Percentiles rank a stretch among this genome's conserved stretches.
phyloP scores from a whole-genome alignment of 2,113 vertebrate species.

The Charadrius vociferus region DNA sequence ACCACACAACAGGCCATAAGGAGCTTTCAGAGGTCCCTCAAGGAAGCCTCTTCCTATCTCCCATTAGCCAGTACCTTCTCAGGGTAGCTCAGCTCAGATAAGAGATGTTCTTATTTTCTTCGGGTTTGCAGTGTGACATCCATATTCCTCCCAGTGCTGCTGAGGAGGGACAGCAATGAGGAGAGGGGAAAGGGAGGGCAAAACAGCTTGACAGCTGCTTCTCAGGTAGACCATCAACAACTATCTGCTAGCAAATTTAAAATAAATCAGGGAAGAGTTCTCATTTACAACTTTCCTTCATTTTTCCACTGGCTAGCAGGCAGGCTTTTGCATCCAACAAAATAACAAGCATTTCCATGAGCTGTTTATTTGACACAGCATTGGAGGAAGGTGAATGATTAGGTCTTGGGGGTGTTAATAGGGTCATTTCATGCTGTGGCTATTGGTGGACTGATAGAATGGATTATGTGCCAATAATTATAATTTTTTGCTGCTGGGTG shows the following conservation, averaged over 20 bases:
- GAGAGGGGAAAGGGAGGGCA: not conserved
- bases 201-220: slow-evolving; percentile 24
- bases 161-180: not conserved
- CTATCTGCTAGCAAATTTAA: not conserved
- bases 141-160: not conserved
- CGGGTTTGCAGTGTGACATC: not conserved
- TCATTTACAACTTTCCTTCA: not conserved
- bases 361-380: not conserved
- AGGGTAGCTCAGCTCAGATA: slow-evolving; percentile 49
- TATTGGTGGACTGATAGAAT: slow-evolving; percentile 42
- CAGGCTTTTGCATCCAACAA: not conserved
- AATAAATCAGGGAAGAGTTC: not conserved
- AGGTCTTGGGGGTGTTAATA: slow-evolving; percentile 1
- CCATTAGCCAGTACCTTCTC: slow-evolving; percentile 65
- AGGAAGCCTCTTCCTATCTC: slow-evolving; percentile 37
- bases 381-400: slow-evolving; percentile 10
- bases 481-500: slow-evolving; percentile 2
- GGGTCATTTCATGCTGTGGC: slow-evolving; percentile 37
- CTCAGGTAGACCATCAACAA: not conserved
- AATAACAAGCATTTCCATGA: slow-evolving; percentile 18
- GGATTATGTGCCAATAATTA: slow-evolving; percentile 37
- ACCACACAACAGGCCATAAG: not conserved
- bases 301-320: not conserved
- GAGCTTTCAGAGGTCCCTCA: slow-evolving; percentile 46
- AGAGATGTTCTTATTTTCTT: slow-evolving; percentile 28